Evolutionary conservation across 1,140 invertebrate genomes (phyloP), one percentile per base, ranked within the genome.

Genomic region (Sitobion miscanthi): DNA sequence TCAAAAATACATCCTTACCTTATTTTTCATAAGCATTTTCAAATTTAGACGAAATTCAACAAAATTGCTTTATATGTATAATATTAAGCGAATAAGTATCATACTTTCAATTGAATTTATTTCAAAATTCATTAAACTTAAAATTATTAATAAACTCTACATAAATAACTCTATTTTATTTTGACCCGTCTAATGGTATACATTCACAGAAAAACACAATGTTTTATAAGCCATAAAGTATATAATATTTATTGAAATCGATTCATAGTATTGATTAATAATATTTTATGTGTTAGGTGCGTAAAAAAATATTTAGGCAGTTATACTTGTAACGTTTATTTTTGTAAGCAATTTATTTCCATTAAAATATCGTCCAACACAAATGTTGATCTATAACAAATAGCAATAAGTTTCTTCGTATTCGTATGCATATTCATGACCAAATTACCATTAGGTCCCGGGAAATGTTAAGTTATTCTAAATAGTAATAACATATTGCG

Each of bases 381-480:
- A 21, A 90, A 69, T 90, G n/a, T 30, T 90, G 54, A 90, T 90
- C 57, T 62, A 62, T n/a, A 90, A 69, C 57, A 57, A 89, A 89
- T 57, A 57, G 54, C 89, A 69, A 90, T 90, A 90, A 62, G 89
- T 69, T 62, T 90, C 89, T 90, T 62, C 14, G 2, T 20, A 14
- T 42, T 90, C 11, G 5, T 42, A 90, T 90, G 45, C 54, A 90
- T 90, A 90, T 90, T 90, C 45, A 90, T 90, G 30, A 90, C 89
- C 69, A 90, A 90, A 90, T 90, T 90, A 90, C 89, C 57, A 90
- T 90, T 69, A 90, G 54, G 47, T 90, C 5, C 42, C 23, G 14
- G 42, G 0, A 90, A 90, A 90, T 47, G 89, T 69, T 69, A 90
- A 90, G 89, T 90, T 90, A 69, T 69, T 23, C 25, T 69, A n/a